These are phyloP conservation scores for Ianthella basta DNA, from an alignment of 37 sponge, comb jelly and placozoan species.

Conservation along the genomic window DNA sequence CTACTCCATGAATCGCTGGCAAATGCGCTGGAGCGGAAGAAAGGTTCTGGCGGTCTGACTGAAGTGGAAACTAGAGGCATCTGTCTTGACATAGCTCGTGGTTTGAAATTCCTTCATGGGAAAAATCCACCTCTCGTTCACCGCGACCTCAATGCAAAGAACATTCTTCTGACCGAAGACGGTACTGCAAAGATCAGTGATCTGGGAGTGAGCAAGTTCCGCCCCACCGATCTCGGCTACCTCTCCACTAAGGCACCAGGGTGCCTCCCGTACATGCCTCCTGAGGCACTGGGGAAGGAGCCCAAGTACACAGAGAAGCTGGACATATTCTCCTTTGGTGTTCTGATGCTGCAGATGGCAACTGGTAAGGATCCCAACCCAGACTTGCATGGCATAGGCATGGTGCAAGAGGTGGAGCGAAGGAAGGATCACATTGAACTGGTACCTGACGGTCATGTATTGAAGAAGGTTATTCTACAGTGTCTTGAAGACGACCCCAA, in stretches of 20 bases:
- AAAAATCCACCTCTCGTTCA: neutral
- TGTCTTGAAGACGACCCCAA: slow-evolving; percentile 5
- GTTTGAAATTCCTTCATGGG: slow-evolving; percentile 1
- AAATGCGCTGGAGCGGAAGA: neutral
- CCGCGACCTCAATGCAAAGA: neutral
- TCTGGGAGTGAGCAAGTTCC: neutral
- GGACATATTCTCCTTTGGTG: slow-evolving; percentile 20
- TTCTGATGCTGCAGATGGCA: neutral
- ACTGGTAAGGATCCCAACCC: neutral
- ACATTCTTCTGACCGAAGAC: neutral
- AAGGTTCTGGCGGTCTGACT: neutral
- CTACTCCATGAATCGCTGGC: neutral
- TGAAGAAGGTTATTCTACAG: neutral
- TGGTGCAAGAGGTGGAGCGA: neutral
- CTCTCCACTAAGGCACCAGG: no score
- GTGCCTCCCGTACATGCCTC: no score
- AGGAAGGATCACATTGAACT: neutral
- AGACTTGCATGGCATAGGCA: neutral
- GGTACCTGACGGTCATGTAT: neutral
- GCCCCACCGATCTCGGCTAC: no score
- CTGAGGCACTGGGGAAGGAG: no score
- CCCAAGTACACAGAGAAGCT: neutral
- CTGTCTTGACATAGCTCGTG: neutral
- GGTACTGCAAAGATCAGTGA: slow-evolving; percentile 13
- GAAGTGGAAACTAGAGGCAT: neutral